Conservation (phyloP, 2,113 vertebrate genomes). For the Hymenochirus boettgeri region DNA sequence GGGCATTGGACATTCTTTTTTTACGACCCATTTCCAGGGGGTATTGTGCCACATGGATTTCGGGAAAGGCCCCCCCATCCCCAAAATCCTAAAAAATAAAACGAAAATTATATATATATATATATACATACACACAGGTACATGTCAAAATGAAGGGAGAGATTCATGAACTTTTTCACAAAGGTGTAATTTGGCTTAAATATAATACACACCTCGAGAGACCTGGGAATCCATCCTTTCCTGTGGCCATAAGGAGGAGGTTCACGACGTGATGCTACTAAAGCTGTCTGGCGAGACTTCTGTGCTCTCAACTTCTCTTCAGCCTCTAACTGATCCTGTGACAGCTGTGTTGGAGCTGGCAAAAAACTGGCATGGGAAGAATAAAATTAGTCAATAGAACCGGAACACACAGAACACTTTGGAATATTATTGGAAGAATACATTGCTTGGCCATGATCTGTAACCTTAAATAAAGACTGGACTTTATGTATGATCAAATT, state of each 20-base stretch:
- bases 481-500: no score
- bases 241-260: constrained; percentile 84
- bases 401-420: no score
- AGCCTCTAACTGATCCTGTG: constrained; percentile 93
- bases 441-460: no score
- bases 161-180: not conserved
- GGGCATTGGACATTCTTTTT: constrained; percentile 90
- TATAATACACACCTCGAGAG: constrained; percentile 69
- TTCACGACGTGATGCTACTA: constrained; percentile 85
- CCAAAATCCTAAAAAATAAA: constrained; percentile 88
- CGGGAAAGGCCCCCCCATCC: constrained; percentile 96
- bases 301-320: constrained; percentile 84
- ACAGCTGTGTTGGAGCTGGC: constrained; percentile 91
- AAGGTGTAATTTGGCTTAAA: not conserved
- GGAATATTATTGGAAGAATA: no score
- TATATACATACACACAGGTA: no score
- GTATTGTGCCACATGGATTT: constrained; percentile 95
- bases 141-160: no score
- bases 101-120: no score
- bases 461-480: no score
- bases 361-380: constrained; percentile 62
- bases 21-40: constrained; percentile 95
- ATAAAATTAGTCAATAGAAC: no score
- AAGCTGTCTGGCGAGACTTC: constrained; percentile 78
- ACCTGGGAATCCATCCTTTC: constrained; percentile 87